Base-by-base conservation (phyloP, 2,113 vertebrate genomes). In the Pleuronectes platessa region DNA sequence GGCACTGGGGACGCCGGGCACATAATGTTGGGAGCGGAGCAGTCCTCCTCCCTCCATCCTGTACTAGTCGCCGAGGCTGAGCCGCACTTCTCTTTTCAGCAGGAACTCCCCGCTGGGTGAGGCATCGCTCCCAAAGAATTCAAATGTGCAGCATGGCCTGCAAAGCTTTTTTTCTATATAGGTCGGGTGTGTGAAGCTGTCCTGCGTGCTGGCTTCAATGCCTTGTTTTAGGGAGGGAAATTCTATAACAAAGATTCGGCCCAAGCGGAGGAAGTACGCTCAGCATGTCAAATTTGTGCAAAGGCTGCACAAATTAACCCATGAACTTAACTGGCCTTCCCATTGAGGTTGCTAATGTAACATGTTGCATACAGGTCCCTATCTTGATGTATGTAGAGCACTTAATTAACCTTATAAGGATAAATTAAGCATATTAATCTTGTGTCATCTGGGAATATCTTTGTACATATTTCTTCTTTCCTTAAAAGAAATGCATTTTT, bases 61-160 rank as follows among this genome's bases (percentile, higher is more conserved):
- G 77, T 77, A 85, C 77, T 68, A 61, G 78, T 77, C 82, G 74
- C 74, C 14, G 15, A 71, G 76, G 17, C 77, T 65, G 12, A 72
- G 78, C n/a, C 24, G 59, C 21, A 35, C 72, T 71, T 21, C 76
- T 86, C 86, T 54, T 86, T 92, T 89, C 78, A 86, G 76, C 72
- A 81, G 87, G 88, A 89, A 89, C 90, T 89, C 88, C 92, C 92
- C 59, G 72, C 89, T 89, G 92, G 76, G 93, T 84, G 84, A 89
- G 78, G 86, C 79, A 66, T 86, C 40, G 74, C 76, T 91, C 86
- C 81, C 81, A 88, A 84, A 83, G 86, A 87, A 89, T 84, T 76
- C 68, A 74, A 81, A 86, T 74, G 74, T 82, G 70, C 61, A 89
- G 85, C 54, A 18, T 53, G 68, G 84, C 69, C 74, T 55, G 61